These are phyloP conservation scores for Catocala nupta DNA, from an alignment of 2,888 invertebrate genomes.

Conservation along the genomic window DNA sequence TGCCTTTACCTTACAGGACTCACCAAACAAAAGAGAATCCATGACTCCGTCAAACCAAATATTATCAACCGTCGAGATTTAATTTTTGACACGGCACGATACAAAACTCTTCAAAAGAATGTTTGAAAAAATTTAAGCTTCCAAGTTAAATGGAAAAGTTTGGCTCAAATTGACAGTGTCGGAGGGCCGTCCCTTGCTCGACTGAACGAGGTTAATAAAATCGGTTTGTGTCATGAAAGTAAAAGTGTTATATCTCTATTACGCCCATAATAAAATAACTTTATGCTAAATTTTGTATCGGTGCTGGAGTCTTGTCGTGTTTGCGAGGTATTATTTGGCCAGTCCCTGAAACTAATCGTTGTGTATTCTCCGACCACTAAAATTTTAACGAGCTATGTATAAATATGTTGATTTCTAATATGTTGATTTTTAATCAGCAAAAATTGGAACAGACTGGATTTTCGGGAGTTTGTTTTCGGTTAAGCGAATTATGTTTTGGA, in stretches of 20 bases:
- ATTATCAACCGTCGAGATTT: constrained; percentile 60
- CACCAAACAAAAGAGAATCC: constrained; percentile 5
- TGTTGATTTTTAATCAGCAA: constrained; percentile 13
- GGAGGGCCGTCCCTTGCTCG: constrained; percentile 52
- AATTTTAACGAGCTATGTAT: constrained; percentile 17
- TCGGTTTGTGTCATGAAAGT: constrained; percentile 64
- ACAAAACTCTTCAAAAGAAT: constrained; percentile 73
- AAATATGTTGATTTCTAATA: constrained; percentile 14
- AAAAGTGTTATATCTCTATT: constrained; percentile 64
- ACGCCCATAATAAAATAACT: constrained; percentile 57
- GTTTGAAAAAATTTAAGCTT: constrained; percentile 68
- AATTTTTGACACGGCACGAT: constrained; percentile 66
- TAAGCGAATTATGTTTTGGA: not conserved
- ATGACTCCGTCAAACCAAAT: constrained; percentile 40
- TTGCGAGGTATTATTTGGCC: constrained; percentile 38
- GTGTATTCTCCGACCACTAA: constrained; percentile 21
- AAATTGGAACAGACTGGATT: constrained; percentile 4
- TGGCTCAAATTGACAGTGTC: constrained; percentile 81
- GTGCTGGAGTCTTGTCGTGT: constrained; percentile 25
- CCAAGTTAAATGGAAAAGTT: constrained; percentile 85
- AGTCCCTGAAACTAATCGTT: constrained; percentile 23
- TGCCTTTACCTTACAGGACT: not conserved
- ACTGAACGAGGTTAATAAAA: constrained; percentile 72
- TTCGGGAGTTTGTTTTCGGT: not conserved
- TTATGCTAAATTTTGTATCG: constrained; percentile 47